Evolutionary conservation across 2,888 invertebrate genomes (phyloP).

Genomic region (Drosophila pseudotalamancana): DNA sequence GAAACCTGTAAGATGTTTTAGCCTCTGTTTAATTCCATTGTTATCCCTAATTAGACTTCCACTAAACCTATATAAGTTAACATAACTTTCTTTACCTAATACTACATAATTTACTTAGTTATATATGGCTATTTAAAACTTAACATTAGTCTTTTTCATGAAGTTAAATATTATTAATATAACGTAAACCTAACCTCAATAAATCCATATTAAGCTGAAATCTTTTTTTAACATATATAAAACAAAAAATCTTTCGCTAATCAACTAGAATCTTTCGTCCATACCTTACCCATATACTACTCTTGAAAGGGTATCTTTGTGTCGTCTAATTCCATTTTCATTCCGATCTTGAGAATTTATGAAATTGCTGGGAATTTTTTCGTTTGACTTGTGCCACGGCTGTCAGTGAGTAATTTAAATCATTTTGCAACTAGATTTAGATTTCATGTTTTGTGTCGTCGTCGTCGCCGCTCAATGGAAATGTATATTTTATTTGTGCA

Average conservation of each 20-base stretch:
- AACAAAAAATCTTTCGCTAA: background rate
- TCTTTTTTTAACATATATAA: no score
- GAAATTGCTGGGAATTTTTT: conserved; percentile 25
- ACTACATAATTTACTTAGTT: no score
- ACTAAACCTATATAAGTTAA: no score
- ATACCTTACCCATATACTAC: background rate
- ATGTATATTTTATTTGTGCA: conserved; percentile 47
- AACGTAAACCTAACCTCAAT: no score
- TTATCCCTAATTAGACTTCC: no score
- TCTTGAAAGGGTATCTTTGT: conserved; percentile 18
- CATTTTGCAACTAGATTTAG: conserved; percentile 68
- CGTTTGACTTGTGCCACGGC: conserved; percentile 57
- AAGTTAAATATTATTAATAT: no score
- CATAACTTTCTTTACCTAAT: no score
- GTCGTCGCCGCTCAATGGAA: conserved; percentile 41
- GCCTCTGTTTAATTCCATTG: no score
- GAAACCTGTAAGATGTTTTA: no score
- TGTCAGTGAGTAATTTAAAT: conserved; percentile 67
- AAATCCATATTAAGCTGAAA: no score
- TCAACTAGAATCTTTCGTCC: background rate
- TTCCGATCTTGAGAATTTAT: conserved; percentile 1
- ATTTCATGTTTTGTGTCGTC: conserved; percentile 54
- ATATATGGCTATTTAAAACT: no score
- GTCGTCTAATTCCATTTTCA: background rate
- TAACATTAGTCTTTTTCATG: no score